Percentiles rank a stretch among this genome's conserved stretches.
These are phyloP conservation scores for Meghimatium bilineatum DNA, from an alignment of 2,888 invertebrate genomes.

Conservation along the genomic window DNA sequence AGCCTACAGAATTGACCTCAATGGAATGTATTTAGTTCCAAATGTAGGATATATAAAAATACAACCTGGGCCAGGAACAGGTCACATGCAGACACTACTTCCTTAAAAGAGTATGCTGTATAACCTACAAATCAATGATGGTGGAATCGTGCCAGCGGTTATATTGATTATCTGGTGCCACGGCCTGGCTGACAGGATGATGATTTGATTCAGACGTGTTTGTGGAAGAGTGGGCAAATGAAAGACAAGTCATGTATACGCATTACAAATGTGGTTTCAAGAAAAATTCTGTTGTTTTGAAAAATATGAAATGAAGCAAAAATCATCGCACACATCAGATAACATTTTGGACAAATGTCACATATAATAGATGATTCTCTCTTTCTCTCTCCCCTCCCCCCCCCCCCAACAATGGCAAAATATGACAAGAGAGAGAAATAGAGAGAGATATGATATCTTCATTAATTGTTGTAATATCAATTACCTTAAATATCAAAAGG, in stretches of 20 bases:
- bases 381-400: too few species aligned
- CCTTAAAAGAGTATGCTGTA: neutral
- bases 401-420: too few species aligned
- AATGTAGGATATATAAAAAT: neutral
- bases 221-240: neutral
- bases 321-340: too few species aligned
- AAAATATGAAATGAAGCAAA: too few species aligned
- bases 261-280: neutral
- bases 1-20: neutral
- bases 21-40: neutral
- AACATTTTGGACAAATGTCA: too few species aligned
- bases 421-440: too few species aligned
- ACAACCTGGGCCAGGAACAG: neutral
- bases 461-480: too few species aligned
- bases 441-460: too few species aligned
- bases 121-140: slow-evolving; percentile 9
- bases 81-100: neutral
- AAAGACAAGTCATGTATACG: neutral
- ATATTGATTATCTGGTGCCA: neutral
- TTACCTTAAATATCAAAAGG: too few species aligned
- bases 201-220: neutral
- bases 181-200: neutral
- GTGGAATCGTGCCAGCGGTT: neutral
- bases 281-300: neutral
- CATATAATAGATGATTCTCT: too few species aligned